These are phyloP conservation scores for Pangasianodon gigas DNA, from an alignment of 2,113 vertebrate species.

Conservation along the genomic window DNA sequence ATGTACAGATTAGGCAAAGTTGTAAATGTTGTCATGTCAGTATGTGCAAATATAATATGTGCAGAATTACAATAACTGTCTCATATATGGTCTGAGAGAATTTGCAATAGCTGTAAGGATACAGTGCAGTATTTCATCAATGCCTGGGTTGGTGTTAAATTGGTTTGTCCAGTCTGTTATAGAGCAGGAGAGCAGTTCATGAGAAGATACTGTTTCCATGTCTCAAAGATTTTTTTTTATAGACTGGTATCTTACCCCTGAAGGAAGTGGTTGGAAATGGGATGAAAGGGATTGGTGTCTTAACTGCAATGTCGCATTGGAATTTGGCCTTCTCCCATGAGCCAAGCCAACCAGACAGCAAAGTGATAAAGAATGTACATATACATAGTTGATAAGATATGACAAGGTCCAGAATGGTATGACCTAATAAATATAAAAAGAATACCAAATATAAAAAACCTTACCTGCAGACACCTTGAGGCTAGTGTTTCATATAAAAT, in stretches of 20 bases:
- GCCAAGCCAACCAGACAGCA: background rate
- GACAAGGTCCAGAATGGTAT: slow-evolving; percentile 2
- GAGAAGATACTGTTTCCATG: background rate
- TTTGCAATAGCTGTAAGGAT: background rate
- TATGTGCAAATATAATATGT: background rate
- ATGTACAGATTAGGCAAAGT: no score
- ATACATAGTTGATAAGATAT: background rate
- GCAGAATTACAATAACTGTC: background rate
- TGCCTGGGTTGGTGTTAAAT: background rate
- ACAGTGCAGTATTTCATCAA: background rate
- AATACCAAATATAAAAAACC: background rate
- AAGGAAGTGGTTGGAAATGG: background rate
- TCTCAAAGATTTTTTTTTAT: background rate
- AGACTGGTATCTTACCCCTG: background rate
- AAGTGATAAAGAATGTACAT: background rate
- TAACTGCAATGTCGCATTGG: background rate
- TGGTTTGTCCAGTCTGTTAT: background rate
- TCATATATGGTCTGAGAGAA: background rate
- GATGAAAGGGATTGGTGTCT: background rate
- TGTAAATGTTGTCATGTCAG: no score
- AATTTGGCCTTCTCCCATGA: background rate
- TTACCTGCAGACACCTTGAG: no score
- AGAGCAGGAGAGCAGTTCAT: background rate
- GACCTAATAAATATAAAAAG: background rate
- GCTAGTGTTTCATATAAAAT: background rate